Evolutionary conservation across 2,797 vertebrate species (phyloP).

Genomic region (Tenualosa thibaudeaui): DNA sequence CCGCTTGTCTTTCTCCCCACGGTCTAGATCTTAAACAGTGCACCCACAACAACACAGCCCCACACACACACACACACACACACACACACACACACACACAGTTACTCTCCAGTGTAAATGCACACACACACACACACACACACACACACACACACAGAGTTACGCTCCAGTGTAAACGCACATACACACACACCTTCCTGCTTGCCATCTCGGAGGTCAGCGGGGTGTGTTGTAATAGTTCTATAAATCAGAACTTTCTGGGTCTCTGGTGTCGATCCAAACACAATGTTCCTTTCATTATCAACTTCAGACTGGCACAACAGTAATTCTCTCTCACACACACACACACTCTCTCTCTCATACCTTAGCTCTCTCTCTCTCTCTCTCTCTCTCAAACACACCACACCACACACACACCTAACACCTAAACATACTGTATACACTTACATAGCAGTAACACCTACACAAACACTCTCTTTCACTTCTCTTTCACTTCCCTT

Average conservation of each 20-base stretch:
- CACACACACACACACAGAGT: conserved; percentile 15
- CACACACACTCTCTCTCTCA: neutral
- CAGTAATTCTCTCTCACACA: conserved; percentile 24
- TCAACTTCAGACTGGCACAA: conserved; percentile 8
- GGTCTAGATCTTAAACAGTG: neutral
- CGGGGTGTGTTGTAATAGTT: neutral
- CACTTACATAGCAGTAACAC: too few species aligned
- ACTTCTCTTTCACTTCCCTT: too few species aligned
- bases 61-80: neutral
- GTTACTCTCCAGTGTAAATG: neutral
- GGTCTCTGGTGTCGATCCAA: conserved; percentile 28
- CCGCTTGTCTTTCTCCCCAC: too few species aligned
- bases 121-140: conserved; percentile 17
- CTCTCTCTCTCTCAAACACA: neutral
- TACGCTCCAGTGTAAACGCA: neutral
- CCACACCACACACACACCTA: neutral
- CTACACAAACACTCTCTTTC: too few species aligned
- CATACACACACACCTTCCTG: neutral
- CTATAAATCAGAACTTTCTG: conserved; percentile 24
- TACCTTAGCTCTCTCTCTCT: neutral
- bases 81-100: neutral
- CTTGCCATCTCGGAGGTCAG: neutral
- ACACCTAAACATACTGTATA: too few species aligned
- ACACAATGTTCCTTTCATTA: conserved; percentile 31
- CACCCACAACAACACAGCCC: neutral